These are phyloP conservation scores for Agrypnia vestita DNA, from an alignment of 1,140 invertebrate genomes.

Conservation along the genomic window DNA sequence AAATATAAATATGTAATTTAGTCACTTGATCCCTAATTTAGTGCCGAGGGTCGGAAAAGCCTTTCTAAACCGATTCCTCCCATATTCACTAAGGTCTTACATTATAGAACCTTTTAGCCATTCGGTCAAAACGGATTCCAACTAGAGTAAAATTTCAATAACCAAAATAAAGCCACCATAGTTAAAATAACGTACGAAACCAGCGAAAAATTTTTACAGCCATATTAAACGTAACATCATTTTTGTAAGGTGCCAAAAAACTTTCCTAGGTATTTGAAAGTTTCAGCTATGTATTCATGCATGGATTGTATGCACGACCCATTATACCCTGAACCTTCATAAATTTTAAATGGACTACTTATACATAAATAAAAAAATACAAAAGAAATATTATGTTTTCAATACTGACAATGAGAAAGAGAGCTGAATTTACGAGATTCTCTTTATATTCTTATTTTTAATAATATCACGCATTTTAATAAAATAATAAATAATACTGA, in stretches of 20 bases:
- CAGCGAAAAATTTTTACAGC: too few relatives aligned
- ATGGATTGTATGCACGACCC: conserved; percentile 1
- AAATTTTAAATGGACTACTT: conserved; percentile 1
- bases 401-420: not conserved
- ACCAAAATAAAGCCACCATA: not conserved
- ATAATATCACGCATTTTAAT: too few relatives aligned
- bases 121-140: conserved; percentile 13
- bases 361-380: conserved; percentile 6
- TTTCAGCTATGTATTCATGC: not conserved
- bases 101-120: conserved; percentile 31
- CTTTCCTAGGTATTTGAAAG: not conserved
- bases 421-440: too few relatives aligned
- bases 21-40: conserved; percentile 24
- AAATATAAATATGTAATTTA: conserved; percentile 8
- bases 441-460: too few relatives aligned
- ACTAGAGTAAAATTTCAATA: not conserved
- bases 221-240: not conserved
- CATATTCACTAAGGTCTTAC: not conserved
- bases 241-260: not conserved
- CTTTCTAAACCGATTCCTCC: not conserved
- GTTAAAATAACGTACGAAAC: not conserved
- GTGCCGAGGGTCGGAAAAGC: not conserved
- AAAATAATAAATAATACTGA: not conserved
- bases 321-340: conserved; percentile 19
- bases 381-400: not conserved